A percentile compares a stretch with the other conserved stretches of the same genome.
phyloP scores from a whole-genome alignment of 2,113 vertebrate genomes.

The Anarrhichthys ocellatus region DNA sequence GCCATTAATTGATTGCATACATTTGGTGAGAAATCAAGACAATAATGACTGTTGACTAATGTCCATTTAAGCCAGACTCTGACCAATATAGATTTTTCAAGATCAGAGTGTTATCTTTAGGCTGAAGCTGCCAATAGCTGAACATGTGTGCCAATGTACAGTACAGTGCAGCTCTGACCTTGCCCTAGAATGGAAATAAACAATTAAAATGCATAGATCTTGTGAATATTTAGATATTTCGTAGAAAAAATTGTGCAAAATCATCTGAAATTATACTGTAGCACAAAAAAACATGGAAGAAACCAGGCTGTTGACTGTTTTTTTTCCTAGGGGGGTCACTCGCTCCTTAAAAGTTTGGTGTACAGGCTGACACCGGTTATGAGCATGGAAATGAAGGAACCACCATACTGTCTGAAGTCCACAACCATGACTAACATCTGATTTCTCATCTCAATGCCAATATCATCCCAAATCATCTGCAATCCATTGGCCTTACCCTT shows the following conservation, averaged over 20 bases:
- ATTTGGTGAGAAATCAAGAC: slow-evolving; percentile 47
- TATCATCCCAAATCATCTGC: slow-evolving; percentile 24
- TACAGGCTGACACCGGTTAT: neutral
- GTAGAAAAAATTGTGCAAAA: neutral
- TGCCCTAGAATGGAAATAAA: neutral
- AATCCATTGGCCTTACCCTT: slow-evolving; percentile 14
- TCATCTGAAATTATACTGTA: neutral
- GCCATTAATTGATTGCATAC: slow-evolving; percentile 69
- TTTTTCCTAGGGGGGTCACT: slow-evolving; percentile 19
- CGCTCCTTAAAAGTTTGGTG: neutral
- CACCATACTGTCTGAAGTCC: neutral
- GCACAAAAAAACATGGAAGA: neutral
- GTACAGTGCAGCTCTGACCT: slow-evolving; percentile 35
- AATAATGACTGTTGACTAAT: slow-evolving; percentile 29
- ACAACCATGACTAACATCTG: neutral
- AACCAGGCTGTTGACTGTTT: neutral
- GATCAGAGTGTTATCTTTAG: slow-evolving; percentile 21
- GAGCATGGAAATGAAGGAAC: slow-evolving; percentile 5
- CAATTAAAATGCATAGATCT: neutral
- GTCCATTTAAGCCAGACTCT: neutral
- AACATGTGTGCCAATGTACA: neutral
- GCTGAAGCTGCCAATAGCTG: neutral
- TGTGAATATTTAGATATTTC: neutral
- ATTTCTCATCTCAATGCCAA: neutral
- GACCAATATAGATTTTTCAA: neutral